Percentiles rank a stretch among this genome's conserved stretches.
Evolutionary conservation across 2,797 vertebrate species (phyloP).

Genomic region (Nyctibius grandis): DNA sequence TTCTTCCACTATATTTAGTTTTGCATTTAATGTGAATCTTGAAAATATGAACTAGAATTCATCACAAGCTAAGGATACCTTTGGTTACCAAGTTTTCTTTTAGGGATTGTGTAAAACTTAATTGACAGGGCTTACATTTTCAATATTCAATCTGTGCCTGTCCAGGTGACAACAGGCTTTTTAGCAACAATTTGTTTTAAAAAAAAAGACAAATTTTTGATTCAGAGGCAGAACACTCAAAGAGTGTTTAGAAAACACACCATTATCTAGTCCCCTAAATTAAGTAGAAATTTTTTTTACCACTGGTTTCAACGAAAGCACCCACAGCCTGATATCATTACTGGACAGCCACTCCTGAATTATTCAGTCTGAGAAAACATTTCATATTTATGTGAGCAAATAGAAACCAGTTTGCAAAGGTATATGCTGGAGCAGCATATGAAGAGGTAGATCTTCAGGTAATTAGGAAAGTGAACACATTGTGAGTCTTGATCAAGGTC

Average conservation of each 20-base stretch:
- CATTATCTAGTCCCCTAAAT: background rate
- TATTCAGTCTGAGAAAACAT: background rate
- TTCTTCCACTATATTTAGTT: background rate
- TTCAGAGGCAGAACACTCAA: background rate
- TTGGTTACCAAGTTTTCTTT: background rate
- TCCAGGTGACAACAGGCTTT: background rate
- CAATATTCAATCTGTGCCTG: background rate
- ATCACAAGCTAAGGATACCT: background rate
- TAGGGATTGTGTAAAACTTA: background rate
- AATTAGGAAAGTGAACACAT: background rate
- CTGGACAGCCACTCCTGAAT: background rate
- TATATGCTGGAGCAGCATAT: fast-evolving
- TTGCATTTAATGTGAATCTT: background rate
- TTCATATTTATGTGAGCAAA: background rate
- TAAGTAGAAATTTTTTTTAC: background rate
- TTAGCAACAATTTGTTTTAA: background rate
- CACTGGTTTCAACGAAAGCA: background rate
- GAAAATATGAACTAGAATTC: background rate
- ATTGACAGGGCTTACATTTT: background rate
- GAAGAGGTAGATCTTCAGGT: background rate
- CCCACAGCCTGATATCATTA: background rate
- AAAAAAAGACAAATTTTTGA: background rate
- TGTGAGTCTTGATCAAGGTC: background rate
- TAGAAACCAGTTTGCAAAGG: background rate
- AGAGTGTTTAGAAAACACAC: background rate